phyloP scores from a whole-genome alignment of 2,888 invertebrate genomes.

The Linyphia triangularis region DNA sequence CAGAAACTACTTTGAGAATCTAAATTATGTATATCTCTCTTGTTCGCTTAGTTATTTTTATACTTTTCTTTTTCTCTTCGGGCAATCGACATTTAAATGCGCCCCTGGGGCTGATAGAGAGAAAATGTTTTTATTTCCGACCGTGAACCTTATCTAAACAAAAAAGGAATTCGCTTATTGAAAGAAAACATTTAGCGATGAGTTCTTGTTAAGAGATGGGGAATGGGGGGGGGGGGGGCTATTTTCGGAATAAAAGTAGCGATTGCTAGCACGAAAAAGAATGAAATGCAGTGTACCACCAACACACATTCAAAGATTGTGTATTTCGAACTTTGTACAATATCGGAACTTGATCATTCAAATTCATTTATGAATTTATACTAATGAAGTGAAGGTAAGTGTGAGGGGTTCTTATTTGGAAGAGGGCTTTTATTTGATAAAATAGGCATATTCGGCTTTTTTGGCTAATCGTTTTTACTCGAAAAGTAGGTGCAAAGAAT shows the following conservation, averaged over 20 bases:
- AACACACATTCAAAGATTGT: neutral
- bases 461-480: too few species aligned
- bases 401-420: neutral
- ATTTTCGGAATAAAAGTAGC: neutral
- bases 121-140: neutral
- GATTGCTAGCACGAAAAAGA: neutral
- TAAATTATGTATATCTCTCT: constrained; percentile 2
- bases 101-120: neutral
- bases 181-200: neutral
- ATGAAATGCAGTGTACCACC: neutral
- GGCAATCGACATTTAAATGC: constrained; percentile 3
- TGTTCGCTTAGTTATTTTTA: constrained; percentile 3
- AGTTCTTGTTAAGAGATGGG: neutral
- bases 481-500: too few species aligned
- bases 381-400: neutral
- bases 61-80: neutral
- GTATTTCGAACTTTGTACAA: neutral
- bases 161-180: neutral
- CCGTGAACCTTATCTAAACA: neutral
- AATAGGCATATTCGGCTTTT: too few species aligned
- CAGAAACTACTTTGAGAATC: neutral
- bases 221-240: neutral
- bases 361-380: neutral
- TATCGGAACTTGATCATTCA: neutral
- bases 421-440: too few species aligned